Evolutionary conservation across 2,888 invertebrate species (phyloP), one percentile per base, ranked within the genome.

Genomic region (Celastrina argiolus): DNA sequence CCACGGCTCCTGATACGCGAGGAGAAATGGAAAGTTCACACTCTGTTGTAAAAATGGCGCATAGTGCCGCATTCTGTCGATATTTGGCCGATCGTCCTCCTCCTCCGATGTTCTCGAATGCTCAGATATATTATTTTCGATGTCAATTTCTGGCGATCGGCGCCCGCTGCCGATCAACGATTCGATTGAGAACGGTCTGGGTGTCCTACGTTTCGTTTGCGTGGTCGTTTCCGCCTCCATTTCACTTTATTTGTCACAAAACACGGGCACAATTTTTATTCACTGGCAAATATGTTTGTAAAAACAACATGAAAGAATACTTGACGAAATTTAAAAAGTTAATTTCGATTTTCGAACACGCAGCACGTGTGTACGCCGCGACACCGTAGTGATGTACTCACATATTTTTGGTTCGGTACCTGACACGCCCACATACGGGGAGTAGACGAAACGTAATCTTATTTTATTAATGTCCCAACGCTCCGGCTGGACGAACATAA

Each of bases 101-200:
- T 90, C 91, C 59, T 90, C 90, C 1, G 90, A 91, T 63, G 83
- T 82, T 75, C 86, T 85, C 69, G 88, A 87, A 74, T 74, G 76
- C 71, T 89, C 88, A 1, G 87, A 86, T 16, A 85, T 71, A 70
- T 86, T 88, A 66, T 87, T 89, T 67, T 90, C 90, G 74, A 90
- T 88, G 68, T 90, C 90, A 42, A 91, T 90, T 69, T 89, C 90
- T 1, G 91, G 91, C 51, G 88, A 88, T 81, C 89, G 89, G 71
- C 90, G 76, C 12, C 85, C 82, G 6, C 39, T 61, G 0, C 92
- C 92, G 26, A 94, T 94, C 31, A 94, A 75, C 1, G 93, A 93
- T 79, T 94, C 94, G 59, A 94, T 94, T 0, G 93, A 92, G 79
- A 94, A 94, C 1, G 94, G 93, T 73, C 92, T 93, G 2, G 93